Evolutionary conservation across 2,797 vertebrate genomes (phyloP).

Genomic region (Nannoperca australis): DNA sequence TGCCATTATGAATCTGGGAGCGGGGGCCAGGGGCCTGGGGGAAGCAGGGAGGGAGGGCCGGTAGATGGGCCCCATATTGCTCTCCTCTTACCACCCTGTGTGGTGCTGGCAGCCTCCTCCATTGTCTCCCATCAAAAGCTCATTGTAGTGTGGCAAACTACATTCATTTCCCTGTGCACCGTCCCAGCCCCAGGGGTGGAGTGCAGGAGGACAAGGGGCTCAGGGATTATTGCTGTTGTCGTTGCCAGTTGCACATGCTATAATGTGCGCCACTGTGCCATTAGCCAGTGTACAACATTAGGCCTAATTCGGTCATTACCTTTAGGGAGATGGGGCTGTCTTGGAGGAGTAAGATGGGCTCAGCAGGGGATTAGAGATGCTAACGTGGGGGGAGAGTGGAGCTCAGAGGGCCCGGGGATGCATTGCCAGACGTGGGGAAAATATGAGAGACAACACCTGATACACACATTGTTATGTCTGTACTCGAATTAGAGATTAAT

Average conservation of each 20-base stretch:
- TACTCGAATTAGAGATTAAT: conserved; percentile 30
- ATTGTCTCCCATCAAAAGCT: conserved; percentile 93
- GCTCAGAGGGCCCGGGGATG: conserved; percentile 63
- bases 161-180: conserved; percentile 87
- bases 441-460: conserved; percentile 66
- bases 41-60: conserved; percentile 77
- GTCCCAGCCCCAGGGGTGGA: conserved; percentile 84
- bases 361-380: conserved; percentile 83
- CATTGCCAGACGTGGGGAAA: conserved; percentile 57
- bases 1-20: conserved; percentile 86
- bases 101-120: conserved; percentile 87
- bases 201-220: conserved; percentile 85
- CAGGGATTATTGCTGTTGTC: conserved; percentile 85
- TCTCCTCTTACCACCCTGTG: conserved; percentile 84
- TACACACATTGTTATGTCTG: conserved; percentile 48
- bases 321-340: conserved; percentile 86
- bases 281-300: conserved; percentile 90
- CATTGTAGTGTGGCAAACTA: conserved; percentile 90
- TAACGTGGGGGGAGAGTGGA: conserved; percentile 57
- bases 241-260: conserved; percentile 86
- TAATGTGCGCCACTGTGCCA: conserved; percentile 87
- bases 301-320: conserved; percentile 91
- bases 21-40: conserved; percentile 79
- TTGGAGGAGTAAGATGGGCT: conserved; percentile 85
- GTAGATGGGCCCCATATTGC: conserved; percentile 87